These are phyloP conservation scores for Hypsibius dujardini DNA, from an alignment of 1,140 invertebrate genomes.

Conservation along the genomic window DNA sequence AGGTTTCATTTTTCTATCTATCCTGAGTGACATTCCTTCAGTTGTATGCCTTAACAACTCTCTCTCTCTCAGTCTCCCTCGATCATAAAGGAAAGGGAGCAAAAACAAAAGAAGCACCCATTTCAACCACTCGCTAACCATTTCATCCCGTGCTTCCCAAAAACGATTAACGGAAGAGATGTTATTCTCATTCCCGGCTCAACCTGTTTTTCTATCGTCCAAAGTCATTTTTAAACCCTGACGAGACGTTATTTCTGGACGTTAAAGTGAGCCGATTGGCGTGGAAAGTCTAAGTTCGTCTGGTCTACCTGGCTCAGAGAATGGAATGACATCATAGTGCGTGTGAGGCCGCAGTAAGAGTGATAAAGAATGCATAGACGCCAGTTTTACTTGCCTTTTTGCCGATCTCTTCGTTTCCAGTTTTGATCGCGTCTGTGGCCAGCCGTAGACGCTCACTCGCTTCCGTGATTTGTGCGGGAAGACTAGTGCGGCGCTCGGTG, in stretches of 20 bases:
- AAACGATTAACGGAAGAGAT: no score
- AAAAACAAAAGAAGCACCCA: no score
- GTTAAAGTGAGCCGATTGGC: not conserved
- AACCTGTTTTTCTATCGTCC: no score
- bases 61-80: no score
- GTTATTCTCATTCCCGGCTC: no score
- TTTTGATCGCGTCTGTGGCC: not conserved
- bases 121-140: no score
- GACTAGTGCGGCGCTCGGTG: conserved; percentile 28
- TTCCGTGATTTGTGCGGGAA: conserved; percentile 27
- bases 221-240: no score
- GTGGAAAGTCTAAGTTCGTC: not conserved
- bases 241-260: not conserved
- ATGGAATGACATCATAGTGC: not conserved
- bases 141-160: no score
- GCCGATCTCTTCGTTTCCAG: not conserved
- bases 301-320: not conserved
- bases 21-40: no score
- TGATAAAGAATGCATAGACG: not conserved
- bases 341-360: not conserved
- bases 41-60: no score
- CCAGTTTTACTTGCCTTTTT: not conserved
- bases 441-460: conserved; percentile 27
- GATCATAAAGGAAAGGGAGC: no score
- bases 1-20: no score